Base-by-base conservation (phyloP, 2,888 invertebrate species). In the Cantharis rustica region DNA sequence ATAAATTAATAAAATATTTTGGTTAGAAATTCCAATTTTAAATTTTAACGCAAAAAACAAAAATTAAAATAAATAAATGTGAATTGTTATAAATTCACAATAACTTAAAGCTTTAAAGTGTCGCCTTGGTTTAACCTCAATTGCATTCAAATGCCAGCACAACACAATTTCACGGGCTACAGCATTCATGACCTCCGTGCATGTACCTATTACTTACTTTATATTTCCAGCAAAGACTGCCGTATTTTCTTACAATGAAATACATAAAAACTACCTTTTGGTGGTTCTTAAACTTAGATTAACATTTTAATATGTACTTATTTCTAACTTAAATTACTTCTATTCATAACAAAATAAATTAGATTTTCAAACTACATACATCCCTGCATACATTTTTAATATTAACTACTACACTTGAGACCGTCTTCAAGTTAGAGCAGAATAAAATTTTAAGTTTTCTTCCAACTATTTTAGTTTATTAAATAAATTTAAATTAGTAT, bases 111-210 rank as follows among this genome's bases (percentile, higher is more conserved):
- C 47, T 75, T 76, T 76, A 78, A 79, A 81, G 75, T 78, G 79
- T 81, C 79, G 80, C 74, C 80, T 76, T 76, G 80, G 79, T 81
- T 82, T 79, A 80, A 79, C 79, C 81, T 81, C 81, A 81, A 81
- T 81, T 79, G 80, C 79, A 82, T 81, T 77, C 80, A 80, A 84
- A 83, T 82, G 80, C 81, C 81, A 79, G 81, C 84, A 84, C 82
- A 81, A 82, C 81, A 83, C 83, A 84, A 84, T 84, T 84, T 84
- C 83, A 84, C 82, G 83, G 83, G 80, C 81, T 78, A 79, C 61
- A 77, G 79, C 80, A 80, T 81, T 80, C 83, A 82, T 83, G 83
- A 81, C 82, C 81, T 80, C 80, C 79, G 79, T 80, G 80, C 80
- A 80, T 80, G 81, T 80, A 74, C 74, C 70, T 74, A 70, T 75